Conservation (phyloP, 92 coral and sea anemone genomes). For the Muricea muricata region DNA sequence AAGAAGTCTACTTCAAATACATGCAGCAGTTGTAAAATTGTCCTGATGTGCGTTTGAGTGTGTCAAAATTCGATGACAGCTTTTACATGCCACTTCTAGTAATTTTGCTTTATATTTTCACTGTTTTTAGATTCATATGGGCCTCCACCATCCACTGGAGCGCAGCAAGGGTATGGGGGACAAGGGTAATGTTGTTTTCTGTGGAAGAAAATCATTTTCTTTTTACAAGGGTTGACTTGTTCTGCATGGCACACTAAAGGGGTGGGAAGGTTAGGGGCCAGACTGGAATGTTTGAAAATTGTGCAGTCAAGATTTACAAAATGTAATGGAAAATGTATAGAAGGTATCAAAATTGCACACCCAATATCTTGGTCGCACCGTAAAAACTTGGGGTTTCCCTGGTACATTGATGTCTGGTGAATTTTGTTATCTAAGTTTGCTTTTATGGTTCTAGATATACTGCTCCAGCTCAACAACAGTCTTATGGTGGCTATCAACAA, state of each 20-base stretch:
- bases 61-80: background rate
- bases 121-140: background rate
- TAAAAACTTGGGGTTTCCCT: background rate
- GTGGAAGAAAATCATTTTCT: too few relatives aligned
- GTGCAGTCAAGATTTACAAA: too few relatives aligned
- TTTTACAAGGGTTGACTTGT: too few relatives aligned
- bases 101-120: background rate
- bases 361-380: too few relatives aligned
- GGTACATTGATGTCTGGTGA: background rate
- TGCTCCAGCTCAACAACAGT: constrained; percentile 26
- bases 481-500: constrained; percentile 28
- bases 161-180: background rate
- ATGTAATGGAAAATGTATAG: too few relatives aligned
- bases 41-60: background rate
- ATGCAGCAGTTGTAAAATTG: background rate
- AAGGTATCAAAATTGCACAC: too few relatives aligned
- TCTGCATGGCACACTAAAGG: background rate
- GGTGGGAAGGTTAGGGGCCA: too few relatives aligned
- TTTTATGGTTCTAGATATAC: constrained; percentile 14
- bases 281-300: too few relatives aligned
- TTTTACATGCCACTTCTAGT: background rate
- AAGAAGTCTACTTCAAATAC: background rate
- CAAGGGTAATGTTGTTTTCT: background rate
- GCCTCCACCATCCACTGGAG: background rate
- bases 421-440: too few relatives aligned